Evolutionary conservation across 1,140 invertebrate species (phyloP), one percentile per base, ranked within the genome.

Genomic region (Coelopa frigida): DNA sequence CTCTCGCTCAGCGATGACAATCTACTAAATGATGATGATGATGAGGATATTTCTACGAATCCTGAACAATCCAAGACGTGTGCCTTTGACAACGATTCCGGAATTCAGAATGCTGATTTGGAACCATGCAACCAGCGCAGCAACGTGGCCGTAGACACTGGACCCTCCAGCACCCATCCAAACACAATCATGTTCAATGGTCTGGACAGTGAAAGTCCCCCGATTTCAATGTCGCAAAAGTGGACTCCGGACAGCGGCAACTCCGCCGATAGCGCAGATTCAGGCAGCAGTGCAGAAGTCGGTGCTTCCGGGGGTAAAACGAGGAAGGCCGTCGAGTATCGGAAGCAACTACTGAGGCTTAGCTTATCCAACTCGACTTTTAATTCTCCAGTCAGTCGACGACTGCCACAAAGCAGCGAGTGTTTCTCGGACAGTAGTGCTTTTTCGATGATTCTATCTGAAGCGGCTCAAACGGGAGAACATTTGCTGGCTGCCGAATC

Each of bases 321-420:
- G 6, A 37, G 32, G 10, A 49, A 44, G 15, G 17, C 22, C n/a
- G 23, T 44, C 17, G 44, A 37, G 32, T 27, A 42, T 37, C 17
- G 49, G 5, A 36, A 50, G n/a, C 38, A 45, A 15, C 21, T 51
- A 11, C 29, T 51, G 8, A 50, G 47, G 29, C 17, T 47, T 15
- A 51, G 49, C 21, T 23, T 51, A n/a, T 27, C 49, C 4, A 51
- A 51, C 47, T 46, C 49, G 6, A 42, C 49, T 5, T 47, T 26
- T 35, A 51, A 36, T 47, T 39, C 49, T 1, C 49, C 49, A 14
- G 10, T 47, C 11, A 21, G 31, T 11, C 38, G 35, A 38, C 32
- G 33, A 11, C 7, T 7, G 14, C 23, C 41, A 2, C n/a, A 21
- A 3, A 33, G 26, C 14, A 14, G 15, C 36, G 20, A 8, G 8